Evolutionary conservation across 1,140 invertebrate species (phyloP).

Genomic region (Aphis craccivora): DNA sequence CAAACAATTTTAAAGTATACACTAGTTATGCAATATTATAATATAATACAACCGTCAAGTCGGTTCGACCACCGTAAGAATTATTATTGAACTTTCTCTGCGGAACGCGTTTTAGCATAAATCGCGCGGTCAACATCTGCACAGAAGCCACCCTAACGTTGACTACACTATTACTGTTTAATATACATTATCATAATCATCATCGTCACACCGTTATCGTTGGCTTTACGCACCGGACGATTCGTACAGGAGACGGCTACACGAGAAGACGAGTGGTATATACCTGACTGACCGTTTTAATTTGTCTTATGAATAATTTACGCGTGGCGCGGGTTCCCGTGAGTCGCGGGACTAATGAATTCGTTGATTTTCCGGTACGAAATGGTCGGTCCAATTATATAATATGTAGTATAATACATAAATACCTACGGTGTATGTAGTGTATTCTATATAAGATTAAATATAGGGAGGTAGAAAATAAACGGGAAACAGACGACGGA

Average conservation of each 20-base stretch:
- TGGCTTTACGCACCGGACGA: neutral
- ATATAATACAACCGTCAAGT: neutral
- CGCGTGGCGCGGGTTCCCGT: neutral
- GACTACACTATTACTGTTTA: neutral
- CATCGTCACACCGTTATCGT: neutral
- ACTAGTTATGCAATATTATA: neutral
- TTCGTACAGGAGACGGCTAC: neutral
- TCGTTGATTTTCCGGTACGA: neutral
- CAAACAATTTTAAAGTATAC: neutral
- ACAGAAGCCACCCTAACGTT: neutral
- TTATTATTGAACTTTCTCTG: neutral
- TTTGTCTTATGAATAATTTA: constrained; percentile 19
- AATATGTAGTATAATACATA: neutral
- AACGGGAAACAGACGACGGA: neutral
- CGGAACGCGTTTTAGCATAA: neutral
- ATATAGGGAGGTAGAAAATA: neutral
- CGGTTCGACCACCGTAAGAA: neutral
- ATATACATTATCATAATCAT: neutral
- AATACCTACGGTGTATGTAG: no score
- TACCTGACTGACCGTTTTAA: neutral
- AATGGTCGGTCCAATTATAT: neutral
- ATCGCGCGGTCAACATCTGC: neutral
- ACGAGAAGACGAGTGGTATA: neutral
- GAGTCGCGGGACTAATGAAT: neutral
- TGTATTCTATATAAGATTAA: neutral